Percentiles rank a stretch among this genome's conserved stretches.
phyloP scores from a whole-genome alignment of 2,113 vertebrate species.

The Notarius lentiginosus region DNA sequence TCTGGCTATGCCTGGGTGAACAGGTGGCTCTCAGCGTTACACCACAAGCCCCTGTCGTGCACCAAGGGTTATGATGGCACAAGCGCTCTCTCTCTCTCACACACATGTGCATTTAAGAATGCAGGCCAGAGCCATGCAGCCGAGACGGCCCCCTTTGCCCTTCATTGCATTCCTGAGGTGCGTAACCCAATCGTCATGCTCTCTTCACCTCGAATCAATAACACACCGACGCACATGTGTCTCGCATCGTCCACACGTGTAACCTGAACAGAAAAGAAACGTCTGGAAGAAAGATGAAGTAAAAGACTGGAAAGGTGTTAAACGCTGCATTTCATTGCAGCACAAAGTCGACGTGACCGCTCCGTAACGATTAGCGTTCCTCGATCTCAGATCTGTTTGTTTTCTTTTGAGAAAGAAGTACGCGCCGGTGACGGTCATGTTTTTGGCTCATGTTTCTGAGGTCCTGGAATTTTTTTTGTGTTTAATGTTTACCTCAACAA shows the following conservation, averaged over 20 bases:
- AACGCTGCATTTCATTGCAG: neutral
- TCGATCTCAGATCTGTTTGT: neutral
- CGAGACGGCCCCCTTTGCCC: neutral
- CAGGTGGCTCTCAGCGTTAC: constrained; percentile 23
- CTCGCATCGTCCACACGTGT: neutral
- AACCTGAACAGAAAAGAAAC: neutral
- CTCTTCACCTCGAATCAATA: neutral
- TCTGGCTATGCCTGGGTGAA: neutral
- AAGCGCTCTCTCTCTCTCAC: neutral
- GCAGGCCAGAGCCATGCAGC: neutral
- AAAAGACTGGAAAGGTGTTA: neutral
- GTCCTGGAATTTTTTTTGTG: too few species aligned
- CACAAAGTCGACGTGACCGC: neutral
- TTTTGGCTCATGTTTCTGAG: too few species aligned
- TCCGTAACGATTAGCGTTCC: neutral
- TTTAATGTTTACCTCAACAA: neutral
- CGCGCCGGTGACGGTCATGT: neutral
- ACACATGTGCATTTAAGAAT: neutral
- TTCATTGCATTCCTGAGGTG: neutral
- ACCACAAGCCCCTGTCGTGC: neutral
- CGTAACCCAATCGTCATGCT: neutral
- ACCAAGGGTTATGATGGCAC: constrained; percentile 39
- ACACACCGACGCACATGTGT: neutral
- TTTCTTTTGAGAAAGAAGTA: neutral
- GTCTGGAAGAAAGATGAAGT: too few species aligned